Evolutionary conservation across 2,888 invertebrate species (phyloP).

Genomic region (Aspidiotus rigidus): DNA sequence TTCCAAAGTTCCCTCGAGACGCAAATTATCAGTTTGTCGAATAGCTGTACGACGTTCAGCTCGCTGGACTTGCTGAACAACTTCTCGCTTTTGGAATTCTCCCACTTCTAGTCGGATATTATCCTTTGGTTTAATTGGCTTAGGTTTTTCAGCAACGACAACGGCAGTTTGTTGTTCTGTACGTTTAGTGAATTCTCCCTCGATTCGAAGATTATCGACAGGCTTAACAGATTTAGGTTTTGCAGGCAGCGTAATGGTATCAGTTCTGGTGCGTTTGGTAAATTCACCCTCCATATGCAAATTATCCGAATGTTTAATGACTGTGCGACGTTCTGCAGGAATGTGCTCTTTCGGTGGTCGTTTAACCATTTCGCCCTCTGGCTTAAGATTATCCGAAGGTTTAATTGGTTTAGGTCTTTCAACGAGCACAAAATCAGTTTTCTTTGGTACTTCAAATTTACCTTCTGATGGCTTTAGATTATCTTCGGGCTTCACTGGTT

Average conservation of each 20-base stretch:
- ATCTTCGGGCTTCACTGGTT: constrained; percentile 39
- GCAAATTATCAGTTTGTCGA: constrained; percentile 42
- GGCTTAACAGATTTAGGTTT: constrained; percentile 43
- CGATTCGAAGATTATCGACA: constrained; percentile 55
- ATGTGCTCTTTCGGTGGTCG: constrained; percentile 45
- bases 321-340: constrained; percentile 48
- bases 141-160: constrained; percentile 40
- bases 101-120: constrained; percentile 54
- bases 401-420: constrained; percentile 43
- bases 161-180: constrained; percentile 38
- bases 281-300: constrained; percentile 40
- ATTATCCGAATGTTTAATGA: constrained; percentile 45
- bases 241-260: constrained; percentile 38
- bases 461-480: constrained; percentile 42
- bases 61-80: constrained; percentile 41
- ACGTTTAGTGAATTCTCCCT: constrained; percentile 52
- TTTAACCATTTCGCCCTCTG: constrained; percentile 45
- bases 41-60: constrained; percentile 41
- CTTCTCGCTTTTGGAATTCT: constrained; percentile 46
- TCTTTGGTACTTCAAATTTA: constrained; percentile 41
- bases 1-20: constrained; percentile 53
- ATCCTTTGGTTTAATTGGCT: constrained; percentile 45
- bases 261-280: constrained; percentile 45
- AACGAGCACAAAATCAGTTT: constrained; percentile 42
- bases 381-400: constrained; percentile 43